A percentile compares a stretch with the other conserved stretches of the same genome.
Evolutionary conservation across 2,888 invertebrate species (phyloP).

Genomic region (Rhyacophila evoluta): DNA sequence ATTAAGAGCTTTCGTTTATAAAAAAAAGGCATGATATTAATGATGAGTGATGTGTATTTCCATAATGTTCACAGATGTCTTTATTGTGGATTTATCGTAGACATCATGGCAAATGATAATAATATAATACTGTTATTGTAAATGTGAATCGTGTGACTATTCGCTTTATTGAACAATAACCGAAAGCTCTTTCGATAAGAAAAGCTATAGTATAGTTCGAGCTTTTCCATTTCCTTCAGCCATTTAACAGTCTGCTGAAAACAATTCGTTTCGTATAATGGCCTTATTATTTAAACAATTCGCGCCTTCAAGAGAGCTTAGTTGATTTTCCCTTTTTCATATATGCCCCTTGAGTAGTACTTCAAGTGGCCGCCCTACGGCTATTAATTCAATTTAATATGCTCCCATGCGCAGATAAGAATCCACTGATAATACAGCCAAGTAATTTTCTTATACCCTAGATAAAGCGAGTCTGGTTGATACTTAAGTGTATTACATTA

Average conservation of each 20-base stretch:
- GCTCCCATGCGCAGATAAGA: neutral
- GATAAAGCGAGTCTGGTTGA: neutral
- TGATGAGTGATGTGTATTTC: too few relatives aligned
- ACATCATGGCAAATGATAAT: too few relatives aligned
- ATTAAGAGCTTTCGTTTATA: too few relatives aligned
- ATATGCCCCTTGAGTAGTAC: neutral
- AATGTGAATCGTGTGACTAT: too few relatives aligned
- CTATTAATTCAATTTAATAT: slow-evolving; percentile 19
- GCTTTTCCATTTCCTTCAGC: neutral
- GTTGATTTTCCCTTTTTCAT: slow-evolving; percentile 5
- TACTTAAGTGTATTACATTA: neutral
- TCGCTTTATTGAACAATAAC: too few relatives aligned
- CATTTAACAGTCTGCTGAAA: neutral
- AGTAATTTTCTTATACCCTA: neutral
- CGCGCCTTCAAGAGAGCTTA: neutral
- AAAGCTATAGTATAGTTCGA: neutral
- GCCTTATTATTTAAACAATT: slow-evolving; percentile 16
- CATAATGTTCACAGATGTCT: too few relatives aligned
- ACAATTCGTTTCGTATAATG: slow-evolving; percentile 13
- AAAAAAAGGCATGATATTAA: too few relatives aligned
- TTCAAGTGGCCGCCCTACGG: slow-evolving; percentile 2
- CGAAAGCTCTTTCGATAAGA: too few relatives aligned
- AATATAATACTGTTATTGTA: too few relatives aligned
- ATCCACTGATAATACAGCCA: neutral
- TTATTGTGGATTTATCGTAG: too few relatives aligned